Percentiles rank a stretch among this genome's conserved stretches.
phyloP scores from a whole-genome alignment of 2,888 invertebrate genomes.

The Thymelicus sylvestris region DNA sequence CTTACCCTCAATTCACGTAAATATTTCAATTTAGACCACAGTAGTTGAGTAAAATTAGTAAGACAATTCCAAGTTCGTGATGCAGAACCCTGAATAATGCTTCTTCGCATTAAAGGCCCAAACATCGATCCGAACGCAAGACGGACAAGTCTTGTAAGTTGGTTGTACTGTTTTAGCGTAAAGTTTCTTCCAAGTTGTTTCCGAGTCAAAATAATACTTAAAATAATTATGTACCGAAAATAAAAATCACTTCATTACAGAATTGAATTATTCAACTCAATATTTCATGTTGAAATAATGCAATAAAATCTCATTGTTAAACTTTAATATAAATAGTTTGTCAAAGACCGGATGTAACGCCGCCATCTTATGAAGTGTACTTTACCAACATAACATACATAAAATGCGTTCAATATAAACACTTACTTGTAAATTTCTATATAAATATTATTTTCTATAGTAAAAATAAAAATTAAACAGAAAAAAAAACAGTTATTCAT shows the following conservation, averaged over 20 bases:
- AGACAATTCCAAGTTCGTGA: slow-evolving; percentile 88
- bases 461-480: too few relatives aligned
- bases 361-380: not conserved
- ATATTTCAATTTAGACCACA: slow-evolving; percentile 87
- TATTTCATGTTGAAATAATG: too few relatives aligned
- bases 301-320: not conserved
- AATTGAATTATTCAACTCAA: too few relatives aligned
- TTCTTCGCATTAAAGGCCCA: slow-evolving; percentile 86
- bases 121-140: slow-evolving; percentile 88
- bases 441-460: too few relatives aligned
- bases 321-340: not conserved
- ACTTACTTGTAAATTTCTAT: too few relatives aligned
- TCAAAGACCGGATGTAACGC: not conserved
- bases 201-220: slow-evolving; percentile 42
- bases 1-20: slow-evolving; percentile 81
- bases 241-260: not conserved
- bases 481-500: too few relatives aligned
- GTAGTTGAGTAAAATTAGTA: slow-evolving; percentile 84
- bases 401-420: not conserved
- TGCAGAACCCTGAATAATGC: slow-evolving; percentile 88
- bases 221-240: slow-evolving; percentile 11
- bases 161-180: slow-evolving; percentile 61
- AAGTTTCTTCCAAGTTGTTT: slow-evolving; percentile 43
- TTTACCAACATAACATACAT: not conserved
- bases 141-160: slow-evolving; percentile 68